Conservation (phyloP, 2,113 vertebrate species). For the Morone chrysops region DNA sequence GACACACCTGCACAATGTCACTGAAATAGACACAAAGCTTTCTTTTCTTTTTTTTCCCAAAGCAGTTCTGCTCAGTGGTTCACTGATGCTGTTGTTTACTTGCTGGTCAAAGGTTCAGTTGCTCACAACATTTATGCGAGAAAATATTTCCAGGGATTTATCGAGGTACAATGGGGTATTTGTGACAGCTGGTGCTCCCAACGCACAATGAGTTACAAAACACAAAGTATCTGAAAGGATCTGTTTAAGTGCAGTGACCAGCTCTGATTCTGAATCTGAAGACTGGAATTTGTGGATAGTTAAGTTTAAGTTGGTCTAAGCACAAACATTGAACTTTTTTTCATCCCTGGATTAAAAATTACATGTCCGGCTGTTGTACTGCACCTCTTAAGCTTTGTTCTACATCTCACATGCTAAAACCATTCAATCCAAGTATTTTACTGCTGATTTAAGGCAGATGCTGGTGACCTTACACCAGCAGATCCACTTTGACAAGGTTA, state of each 20-base stretch:
- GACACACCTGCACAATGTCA: constrained; percentile 23
- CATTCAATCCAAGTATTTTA: constrained; percentile 27
- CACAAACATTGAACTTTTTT: neutral
- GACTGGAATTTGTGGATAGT: neutral
- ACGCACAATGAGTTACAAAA: neutral
- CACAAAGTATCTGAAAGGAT: constrained; percentile 1
- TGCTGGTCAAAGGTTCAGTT: constrained; percentile 31
- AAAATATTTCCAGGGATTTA: constrained; percentile 19
- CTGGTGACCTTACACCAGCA: constrained; percentile 39
- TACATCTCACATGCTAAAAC: neutral
- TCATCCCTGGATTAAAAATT: neutral
- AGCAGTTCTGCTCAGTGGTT: constrained; percentile 17
- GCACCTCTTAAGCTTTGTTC: neutral
- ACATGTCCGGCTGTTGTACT: neutral
- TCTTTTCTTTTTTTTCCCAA: neutral
- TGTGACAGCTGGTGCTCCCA: constrained; percentile 12
- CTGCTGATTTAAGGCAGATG: constrained; percentile 19
- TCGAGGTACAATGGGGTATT: neutral
- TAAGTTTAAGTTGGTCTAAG: too few relatives aligned
- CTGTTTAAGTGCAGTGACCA: neutral
- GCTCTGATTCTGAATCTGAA: neutral
- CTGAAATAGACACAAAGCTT: constrained; percentile 19
- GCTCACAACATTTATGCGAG: neutral
- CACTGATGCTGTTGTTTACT: constrained; percentile 41
- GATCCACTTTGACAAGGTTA: constrained; percentile 42